phyloP scores from a whole-genome alignment of 2,888 invertebrate genomes.

The Spisula subtruncata region DNA sequence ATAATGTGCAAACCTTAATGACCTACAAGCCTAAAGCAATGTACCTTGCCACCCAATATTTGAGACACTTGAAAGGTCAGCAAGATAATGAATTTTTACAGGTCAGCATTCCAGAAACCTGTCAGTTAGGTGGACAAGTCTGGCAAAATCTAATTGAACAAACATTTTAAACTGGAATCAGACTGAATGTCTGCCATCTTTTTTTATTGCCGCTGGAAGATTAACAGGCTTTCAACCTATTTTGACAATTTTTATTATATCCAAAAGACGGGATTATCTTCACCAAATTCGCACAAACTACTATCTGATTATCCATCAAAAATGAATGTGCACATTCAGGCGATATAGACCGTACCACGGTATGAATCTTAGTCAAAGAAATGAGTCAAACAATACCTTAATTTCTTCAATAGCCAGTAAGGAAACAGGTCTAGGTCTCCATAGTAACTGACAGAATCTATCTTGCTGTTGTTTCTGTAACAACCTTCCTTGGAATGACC shows the following conservation, averaged over 20 bases:
- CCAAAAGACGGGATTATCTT: no score
- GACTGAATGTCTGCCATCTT: background rate
- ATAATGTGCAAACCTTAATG: background rate
- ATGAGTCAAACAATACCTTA: slow-evolving; percentile 82
- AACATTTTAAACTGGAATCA: background rate
- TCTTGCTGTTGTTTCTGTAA: slow-evolving; percentile 95
- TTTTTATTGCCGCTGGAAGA: no score
- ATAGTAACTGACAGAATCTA: slow-evolving; percentile 97
- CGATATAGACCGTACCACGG: no score
- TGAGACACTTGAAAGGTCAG: background rate
- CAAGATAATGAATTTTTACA: no score
- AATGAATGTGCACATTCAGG: background rate
- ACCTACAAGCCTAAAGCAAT: no score
- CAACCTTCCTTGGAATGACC: slow-evolving; percentile 97
- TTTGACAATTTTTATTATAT: no score
- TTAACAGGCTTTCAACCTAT: no score
- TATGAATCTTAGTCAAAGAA: background rate
- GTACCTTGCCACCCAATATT: no score
- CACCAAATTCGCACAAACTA: background rate
- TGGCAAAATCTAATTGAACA: background rate
- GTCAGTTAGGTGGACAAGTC: background rate
- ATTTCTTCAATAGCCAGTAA: slow-evolving; percentile 94
- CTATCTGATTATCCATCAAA: background rate
- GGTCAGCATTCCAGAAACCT: no score
- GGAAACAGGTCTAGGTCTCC: slow-evolving; percentile 97